These are phyloP conservation scores for Pelecanoides urinatrix DNA, from an alignment of 2,113 vertebrate genomes.

Conservation along the genomic window DNA sequence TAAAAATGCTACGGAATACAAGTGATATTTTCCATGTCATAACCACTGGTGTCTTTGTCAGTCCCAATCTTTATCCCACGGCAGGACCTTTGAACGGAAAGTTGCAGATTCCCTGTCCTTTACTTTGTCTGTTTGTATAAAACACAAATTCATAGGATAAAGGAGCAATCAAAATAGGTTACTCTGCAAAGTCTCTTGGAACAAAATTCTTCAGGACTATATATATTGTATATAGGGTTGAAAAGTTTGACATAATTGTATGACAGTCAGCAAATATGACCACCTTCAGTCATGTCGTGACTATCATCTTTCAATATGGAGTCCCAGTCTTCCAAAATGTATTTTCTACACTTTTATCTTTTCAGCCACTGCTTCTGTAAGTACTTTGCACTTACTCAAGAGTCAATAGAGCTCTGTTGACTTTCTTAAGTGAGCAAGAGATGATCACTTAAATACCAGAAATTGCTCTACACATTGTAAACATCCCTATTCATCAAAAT, in stretches of 20 bases:
- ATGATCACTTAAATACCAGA: background rate
- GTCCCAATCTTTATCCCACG: background rate
- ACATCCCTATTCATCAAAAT: background rate
- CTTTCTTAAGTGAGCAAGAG: background rate
- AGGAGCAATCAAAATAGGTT: background rate
- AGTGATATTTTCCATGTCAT: background rate
- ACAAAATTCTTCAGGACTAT: background rate
- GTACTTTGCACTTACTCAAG: background rate
- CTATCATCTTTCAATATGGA: background rate
- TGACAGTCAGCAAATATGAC: background rate
- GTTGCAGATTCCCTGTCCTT: background rate
- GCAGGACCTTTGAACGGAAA: background rate
- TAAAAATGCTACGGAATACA: background rate
- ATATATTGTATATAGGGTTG: background rate
- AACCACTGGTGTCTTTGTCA: background rate
- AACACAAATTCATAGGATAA: background rate
- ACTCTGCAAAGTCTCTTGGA: background rate
- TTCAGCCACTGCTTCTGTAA: background rate
- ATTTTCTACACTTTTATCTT: background rate
- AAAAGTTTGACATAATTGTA: background rate
- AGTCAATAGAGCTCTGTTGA: background rate
- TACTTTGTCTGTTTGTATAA: background rate
- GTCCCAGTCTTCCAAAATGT: background rate
- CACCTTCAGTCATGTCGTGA: background rate
- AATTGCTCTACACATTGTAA: background rate